A percentile compares a stretch with the other conserved stretches of the same genome.
Conservation (phyloP, 92 coral and sea anemone genomes). For the Micromussa lordhowensis region DNA sequence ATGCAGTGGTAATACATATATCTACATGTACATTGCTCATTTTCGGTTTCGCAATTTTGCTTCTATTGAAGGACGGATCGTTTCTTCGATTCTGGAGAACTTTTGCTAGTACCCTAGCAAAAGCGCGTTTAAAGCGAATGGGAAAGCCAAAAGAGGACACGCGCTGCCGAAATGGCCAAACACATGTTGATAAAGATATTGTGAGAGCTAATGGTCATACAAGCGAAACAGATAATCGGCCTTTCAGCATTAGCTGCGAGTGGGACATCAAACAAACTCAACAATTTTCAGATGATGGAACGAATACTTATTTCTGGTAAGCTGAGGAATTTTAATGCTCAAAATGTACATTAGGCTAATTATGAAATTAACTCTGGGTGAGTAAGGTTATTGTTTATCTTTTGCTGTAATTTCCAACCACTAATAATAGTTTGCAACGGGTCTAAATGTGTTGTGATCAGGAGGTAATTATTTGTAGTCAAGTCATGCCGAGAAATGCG, state of each 20-base stretch:
- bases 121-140: not conserved
- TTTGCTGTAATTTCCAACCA: too few species aligned
- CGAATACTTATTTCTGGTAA: slow-evolving; percentile 88
- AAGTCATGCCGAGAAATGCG: not conserved
- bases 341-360: not conserved
- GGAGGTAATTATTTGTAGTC: not conserved
- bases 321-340: not conserved
- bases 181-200: slow-evolving; percentile 37
- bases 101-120: not conserved
- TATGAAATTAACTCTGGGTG: not conserved
- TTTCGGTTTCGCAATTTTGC: not conserved
- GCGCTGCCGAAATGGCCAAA: slow-evolving; percentile 4
- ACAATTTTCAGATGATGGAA: slow-evolving; percentile 88
- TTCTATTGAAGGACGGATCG: not conserved
- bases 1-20: not conserved
- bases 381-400: not conserved
- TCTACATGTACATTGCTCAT: not conserved
- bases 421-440: too few species aligned
- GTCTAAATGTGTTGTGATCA: not conserved
- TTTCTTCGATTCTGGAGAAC: not conserved
- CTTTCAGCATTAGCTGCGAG: slow-evolving; percentile 77
- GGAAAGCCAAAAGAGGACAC: slow-evolving; percentile 27
- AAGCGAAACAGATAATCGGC: slow-evolving; percentile 57
- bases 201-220: slow-evolving; percentile 54
- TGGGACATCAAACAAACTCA: slow-evolving; percentile 89